Evolutionary conservation across 1,140 invertebrate genomes (phyloP), one percentile per base, ranked within the genome.

Genomic region (Dendrolimus punctatus): DNA sequence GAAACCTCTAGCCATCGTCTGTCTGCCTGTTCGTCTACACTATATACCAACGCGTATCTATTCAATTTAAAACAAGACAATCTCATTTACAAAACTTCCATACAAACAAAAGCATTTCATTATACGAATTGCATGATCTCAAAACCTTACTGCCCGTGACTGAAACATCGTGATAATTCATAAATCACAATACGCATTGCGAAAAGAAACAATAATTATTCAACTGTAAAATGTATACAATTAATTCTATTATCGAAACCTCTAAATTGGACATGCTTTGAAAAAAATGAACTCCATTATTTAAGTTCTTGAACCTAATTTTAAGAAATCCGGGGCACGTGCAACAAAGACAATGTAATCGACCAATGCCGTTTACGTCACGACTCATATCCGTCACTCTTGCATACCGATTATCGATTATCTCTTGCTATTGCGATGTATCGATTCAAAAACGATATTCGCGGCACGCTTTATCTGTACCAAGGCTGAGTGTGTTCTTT

Each of bases 321-420:
- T 73, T 64, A 59, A 51, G 54, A 67, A 76, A 80, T 80, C 71
- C 77, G 73, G 77, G 70, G 65, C 74, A 67, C 57, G 60, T 55
- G 61, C 43, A 64, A 64, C 57, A 71, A 66, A 77, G 68, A 80
- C 75, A 80, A 76, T 73, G 46, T 49, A 53, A 55, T 50, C 23
- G 23, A 23, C 23, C 78, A 81, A 81, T 80, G 76, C 71, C 76
- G 61, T 71, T 69, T 62, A 46, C 8, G 71, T 70, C 78, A 81
- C 78, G 76, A 81, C 51, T 62, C 23, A 65, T 65, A 72, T 71
- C 72, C 58, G 67, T 69, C 60, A 66, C 66, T 60, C 64, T 68
- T 46, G 58, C 53, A 23, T 66, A 53, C 64, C 58, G 56, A 64
- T 71, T 72, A 73, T 74, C 70, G 66, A 77, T 68, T 71, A 66